Evolutionary conservation across 2,113 vertebrate genomes (phyloP), one percentile per base, ranked within the genome.

Genomic region (Apeltes quadracus): DNA sequence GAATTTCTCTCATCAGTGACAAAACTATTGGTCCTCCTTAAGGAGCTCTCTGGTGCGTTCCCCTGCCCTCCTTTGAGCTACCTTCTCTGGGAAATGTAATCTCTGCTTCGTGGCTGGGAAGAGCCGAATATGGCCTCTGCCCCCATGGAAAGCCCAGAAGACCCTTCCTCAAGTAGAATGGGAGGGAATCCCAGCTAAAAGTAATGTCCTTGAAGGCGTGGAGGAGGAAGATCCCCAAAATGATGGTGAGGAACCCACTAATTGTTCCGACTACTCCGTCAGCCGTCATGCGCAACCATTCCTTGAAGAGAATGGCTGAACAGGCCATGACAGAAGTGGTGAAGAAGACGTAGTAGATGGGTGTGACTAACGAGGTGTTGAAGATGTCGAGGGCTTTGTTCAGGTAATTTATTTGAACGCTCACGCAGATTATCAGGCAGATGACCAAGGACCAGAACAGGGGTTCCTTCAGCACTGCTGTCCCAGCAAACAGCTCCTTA

Each of bases 301-400:
- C 94, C 69, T 95, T 95, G 84, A 96, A 96, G 54, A 95, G 92
- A 78, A 96, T 95, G 54, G 93, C 94, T 0, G 95, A 96, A 83
- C 94, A 97, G 23, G 48, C 92, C 92, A 95, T 95, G 65, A 96
- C 93, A 0, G 94, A 92, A 0, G 92, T 94, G 78, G 93, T 95
- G 88, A 96, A 96, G 81, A 96, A 94, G 79, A 96, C 94, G 0
- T 96, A 95, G 81, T 95, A 95, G 72, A 94, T 85, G 2, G 95
- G 93, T 0, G 93, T 95, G 73, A 96, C 91, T 46, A 94, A 81
- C 0, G 94, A 96, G 0, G 93, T 94, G 84, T 90, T 95, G 84
- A 93, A 96, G 72, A 95, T 94, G 87, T 94, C 95, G 67, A 96
- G 90, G 50, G 94, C 94, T 86, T 94, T 95, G 90, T 96, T 96